phyloP scores from a whole-genome alignment of 2,888 invertebrate species.

The Bimastos eiseni region DNA sequence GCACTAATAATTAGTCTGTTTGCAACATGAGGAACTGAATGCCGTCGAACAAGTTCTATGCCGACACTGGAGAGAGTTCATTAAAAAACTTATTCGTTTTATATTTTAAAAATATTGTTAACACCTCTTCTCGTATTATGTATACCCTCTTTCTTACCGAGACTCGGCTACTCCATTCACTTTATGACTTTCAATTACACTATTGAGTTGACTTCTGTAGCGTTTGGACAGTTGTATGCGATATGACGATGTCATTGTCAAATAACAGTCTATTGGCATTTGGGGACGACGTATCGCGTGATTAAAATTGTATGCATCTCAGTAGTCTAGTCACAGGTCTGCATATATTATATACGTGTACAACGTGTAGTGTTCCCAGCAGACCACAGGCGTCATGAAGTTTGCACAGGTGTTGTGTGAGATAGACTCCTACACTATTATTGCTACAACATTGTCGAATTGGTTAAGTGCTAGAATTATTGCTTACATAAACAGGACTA shows the following conservation, averaged over 20 bases:
- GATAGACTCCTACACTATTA: background rate
- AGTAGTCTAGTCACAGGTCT: background rate
- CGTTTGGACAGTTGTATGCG: background rate
- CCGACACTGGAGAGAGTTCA: no score
- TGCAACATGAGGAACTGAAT: no score
- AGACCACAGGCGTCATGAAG: background rate
- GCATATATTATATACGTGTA: no score
- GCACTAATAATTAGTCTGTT: no score
- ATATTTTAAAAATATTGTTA: no score
- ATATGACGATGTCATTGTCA: background rate
- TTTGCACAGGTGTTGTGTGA: background rate
- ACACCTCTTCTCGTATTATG: no score
- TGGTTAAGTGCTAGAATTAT: background rate
- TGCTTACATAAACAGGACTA: background rate
- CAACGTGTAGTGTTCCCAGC: background rate
- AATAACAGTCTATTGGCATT: background rate
- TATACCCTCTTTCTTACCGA: no score
- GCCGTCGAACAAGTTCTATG: no score
- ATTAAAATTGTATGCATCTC: background rate
- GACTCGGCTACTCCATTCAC: no score
- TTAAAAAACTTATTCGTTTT: no score
- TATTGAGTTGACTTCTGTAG: no score
- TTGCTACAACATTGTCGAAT: background rate
- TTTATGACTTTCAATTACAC: no score
- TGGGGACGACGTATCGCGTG: background rate